A percentile compares a stretch with the other conserved stretches of the same genome.
These are phyloP conservation scores for Trachelus troglodyta DNA, from an alignment of 2,888 invertebrate species.

Conservation along the genomic window DNA sequence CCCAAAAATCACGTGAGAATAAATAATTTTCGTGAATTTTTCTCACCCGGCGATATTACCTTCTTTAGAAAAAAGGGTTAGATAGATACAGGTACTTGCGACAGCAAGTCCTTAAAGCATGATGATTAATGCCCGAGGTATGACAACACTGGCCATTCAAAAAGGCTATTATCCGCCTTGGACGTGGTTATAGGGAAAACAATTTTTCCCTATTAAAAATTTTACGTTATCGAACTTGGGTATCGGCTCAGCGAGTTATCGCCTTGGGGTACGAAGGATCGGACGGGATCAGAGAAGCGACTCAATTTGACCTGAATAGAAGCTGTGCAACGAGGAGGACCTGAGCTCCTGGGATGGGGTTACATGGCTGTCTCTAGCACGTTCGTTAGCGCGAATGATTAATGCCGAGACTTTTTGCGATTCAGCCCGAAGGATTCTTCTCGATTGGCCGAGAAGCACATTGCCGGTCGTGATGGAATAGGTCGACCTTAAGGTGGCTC, in stretches of 20 bases:
- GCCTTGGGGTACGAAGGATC: neutral
- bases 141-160: neutral
- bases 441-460: neutral
- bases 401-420: slow-evolving; percentile 20
- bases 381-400: slow-evolving; percentile 22
- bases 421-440: slow-evolving; percentile 15
- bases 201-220: slow-evolving; percentile 26
- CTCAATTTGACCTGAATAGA: neutral
- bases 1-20: too few relatives aligned
- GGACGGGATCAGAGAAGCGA: neutral
- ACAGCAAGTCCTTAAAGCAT: neutral
- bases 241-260: neutral
- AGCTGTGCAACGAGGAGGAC: neutral
- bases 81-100: neutral
- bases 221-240: neutral
- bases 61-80: neutral
- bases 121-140: neutral
- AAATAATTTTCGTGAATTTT: neutral
- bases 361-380: neutral
- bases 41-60: neutral
- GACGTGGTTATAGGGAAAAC: slow-evolving; percentile 7
- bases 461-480: neutral
- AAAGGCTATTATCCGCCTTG: neutral
- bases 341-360: neutral
- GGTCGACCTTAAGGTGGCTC: neutral